phyloP scores from a whole-genome alignment of 2,113 vertebrate genomes.

The Thalassoma bifasciatum region DNA sequence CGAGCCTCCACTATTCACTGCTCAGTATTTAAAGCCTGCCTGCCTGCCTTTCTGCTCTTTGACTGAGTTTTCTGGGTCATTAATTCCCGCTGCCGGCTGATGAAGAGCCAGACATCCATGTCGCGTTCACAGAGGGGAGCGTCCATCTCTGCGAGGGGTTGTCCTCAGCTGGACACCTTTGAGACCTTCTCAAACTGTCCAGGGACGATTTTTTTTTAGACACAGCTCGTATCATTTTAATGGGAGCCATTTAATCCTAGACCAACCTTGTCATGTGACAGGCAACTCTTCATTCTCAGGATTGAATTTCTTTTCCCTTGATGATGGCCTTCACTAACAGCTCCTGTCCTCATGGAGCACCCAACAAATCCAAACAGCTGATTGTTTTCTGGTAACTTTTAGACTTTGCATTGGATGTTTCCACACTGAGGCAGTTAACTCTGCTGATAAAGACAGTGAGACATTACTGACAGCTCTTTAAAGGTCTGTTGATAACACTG shows the following conservation, averaged over 20 bases:
- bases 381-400: slow-evolving; percentile 3
- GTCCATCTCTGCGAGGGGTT: slow-evolving; percentile 50
- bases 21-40: slow-evolving; percentile 65
- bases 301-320: slow-evolving; percentile 51
- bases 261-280: slow-evolving; percentile 76
- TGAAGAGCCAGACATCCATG: slow-evolving; percentile 73
- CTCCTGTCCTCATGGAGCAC: slow-evolving; percentile 32
- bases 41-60: slow-evolving; percentile 67
- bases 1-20: slow-evolving; percentile 53
- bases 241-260: slow-evolving; percentile 66
- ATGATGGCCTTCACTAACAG: slow-evolving; percentile 46
- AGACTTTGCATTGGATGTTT: background rate
- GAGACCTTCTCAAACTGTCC: slow-evolving; percentile 52
- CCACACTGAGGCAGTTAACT: background rate
- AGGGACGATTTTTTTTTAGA: slow-evolving; percentile 55
- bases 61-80: slow-evolving; percentile 83
- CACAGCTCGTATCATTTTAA: slow-evolving; percentile 78
- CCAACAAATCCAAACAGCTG: slow-evolving; percentile 26
- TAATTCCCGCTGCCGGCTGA: slow-evolving; percentile 77
- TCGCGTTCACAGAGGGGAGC: slow-evolving; percentile 45
- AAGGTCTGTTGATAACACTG: no score
- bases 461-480: no score
- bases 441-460: background rate
- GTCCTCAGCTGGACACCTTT: slow-evolving; percentile 60
- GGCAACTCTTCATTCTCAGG: slow-evolving; percentile 61